Base-by-base conservation (phyloP, 2,888 invertebrate species). In the Drosophila sordidula region DNA sequence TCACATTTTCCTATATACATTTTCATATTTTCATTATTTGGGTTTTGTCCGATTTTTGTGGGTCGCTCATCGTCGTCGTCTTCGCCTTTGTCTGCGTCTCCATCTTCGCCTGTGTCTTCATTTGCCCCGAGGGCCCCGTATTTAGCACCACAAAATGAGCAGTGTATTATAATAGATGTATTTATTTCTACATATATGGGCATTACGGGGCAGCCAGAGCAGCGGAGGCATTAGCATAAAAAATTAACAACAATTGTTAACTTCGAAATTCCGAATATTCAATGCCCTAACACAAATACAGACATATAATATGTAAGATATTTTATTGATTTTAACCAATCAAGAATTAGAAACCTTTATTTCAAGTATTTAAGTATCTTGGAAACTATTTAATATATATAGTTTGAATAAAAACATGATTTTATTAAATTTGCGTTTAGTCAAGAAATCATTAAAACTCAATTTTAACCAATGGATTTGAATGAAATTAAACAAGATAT, bases 171-270 rank as follows among this genome's bases (percentile, higher is more conserved):
- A 46, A 54, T 77, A 66, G 57, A 70, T 62, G 34, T 29, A 52
- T 62, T 54, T 62, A 38, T 34, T 34, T 34, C 34, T 58, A 18
- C 68, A 50, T 38, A 58, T 72, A 62, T 61, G 63, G 50, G 39
- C 66, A 69, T 51, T 56, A 44, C 16, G 41, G 32, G 41, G 1
- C 29, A 14, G n/a, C 6, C 14, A 38, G n/a, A 14, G 36, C 36
- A 6, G 18, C 47, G 9, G 51, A 38, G 38, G 47, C 58, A 80
- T 84, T 79, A 79, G 64, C 86, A 87, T 87, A 70, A 84, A 29
- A 52, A 54, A 29, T 16, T 51, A 45, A 56, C 12, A 34, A 54
- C 18, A 39, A 52, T 41, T 16, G 29, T n/a, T 18, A 29, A n/a
- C 39, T 51, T 4, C 5, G 5, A 32, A 44, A 22, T 14, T 22